These are phyloP conservation scores for Adela reaumurella DNA, from an alignment of 2,888 invertebrate genomes.

Conservation along the genomic window DNA sequence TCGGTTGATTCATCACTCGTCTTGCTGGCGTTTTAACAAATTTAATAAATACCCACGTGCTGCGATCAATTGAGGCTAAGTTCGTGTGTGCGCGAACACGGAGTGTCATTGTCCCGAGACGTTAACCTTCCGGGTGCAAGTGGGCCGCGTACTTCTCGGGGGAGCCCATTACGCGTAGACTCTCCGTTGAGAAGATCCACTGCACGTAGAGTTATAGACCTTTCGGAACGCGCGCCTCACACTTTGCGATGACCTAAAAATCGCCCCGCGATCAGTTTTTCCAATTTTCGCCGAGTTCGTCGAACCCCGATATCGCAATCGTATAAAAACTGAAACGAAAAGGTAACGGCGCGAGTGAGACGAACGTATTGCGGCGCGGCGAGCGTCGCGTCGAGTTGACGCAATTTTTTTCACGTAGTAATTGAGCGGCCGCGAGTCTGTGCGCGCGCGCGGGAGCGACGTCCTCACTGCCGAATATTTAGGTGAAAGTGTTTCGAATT, in stretches of 20 bases:
- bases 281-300: background rate
- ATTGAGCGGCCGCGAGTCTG: slow-evolving; percentile 43
- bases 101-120: no score
- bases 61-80: no score
- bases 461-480: slow-evolving; percentile 56
- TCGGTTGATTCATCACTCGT: no score
- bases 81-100: no score
- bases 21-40: no score
- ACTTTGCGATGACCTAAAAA: background rate
- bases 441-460: slow-evolving; percentile 55
- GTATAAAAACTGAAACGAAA: slow-evolving; percentile 39
- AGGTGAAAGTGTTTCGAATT: slow-evolving; percentile 59
- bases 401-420: slow-evolving; percentile 53
- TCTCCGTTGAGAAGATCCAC: no score
- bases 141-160: no score
- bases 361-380: slow-evolving; percentile 47
- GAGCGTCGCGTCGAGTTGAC: slow-evolving; percentile 43
- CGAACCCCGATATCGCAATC: background rate
- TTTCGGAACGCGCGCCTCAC: background rate
- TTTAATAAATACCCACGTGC: no score
- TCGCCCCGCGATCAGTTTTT: background rate
- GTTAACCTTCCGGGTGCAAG: no score
- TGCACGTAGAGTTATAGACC: no score
- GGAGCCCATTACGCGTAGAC: slow-evolving; percentile 13
- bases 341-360: slow-evolving; percentile 47